Base-by-base conservation (phyloP, 2,113 vertebrate genomes). In the Nanorana parkeri region DNA sequence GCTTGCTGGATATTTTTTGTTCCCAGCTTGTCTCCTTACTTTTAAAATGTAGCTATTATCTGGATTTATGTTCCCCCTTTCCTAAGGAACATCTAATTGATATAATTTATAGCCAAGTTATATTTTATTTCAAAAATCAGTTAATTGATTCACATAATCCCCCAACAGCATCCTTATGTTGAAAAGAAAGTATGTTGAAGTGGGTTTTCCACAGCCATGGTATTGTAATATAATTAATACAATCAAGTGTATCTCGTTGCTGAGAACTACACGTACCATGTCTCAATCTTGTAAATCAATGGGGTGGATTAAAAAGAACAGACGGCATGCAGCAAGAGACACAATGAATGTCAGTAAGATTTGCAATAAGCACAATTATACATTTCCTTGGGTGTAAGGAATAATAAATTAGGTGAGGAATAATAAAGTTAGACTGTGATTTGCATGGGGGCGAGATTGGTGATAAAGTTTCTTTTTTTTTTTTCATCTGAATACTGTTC, bases 221-320 rank as follows among this genome's bases (percentile, higher is more conserved):
- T 72, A 76, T 82, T 74, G 75, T 82, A 76, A 76, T 36, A 76
- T 82, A 82, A 82, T 82, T 82, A 82, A 82, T 82, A 76, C 71
- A 74, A 81, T 75, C 80, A 55, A 76, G 64, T 76, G 52, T 68
- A 76, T 82, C 61, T 64, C 19, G 29, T 81, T 81, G 65, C 72
- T 68, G 80, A 76, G 71, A 76, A 67, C 61, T 47, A 26, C 80
- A 76, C 72, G 71, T 68, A 68, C 80, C 80, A 68, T 75, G 80
- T 82, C 65, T 82, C 69, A 81, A 81, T 81, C 80, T 82, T 82
- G 71, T 82, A 82, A 82, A 82, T 81, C 80, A 82, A 82, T 82
- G 80, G 80, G 58, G 71, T 82, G 80, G 80, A 82, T 82, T 82
- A 82, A 76, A 82, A 82, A 75, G 80, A 82, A 81, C 69, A 81